Evolutionary conservation across 1,140 invertebrate species (phyloP), one percentile per base, ranked within the genome.

Genomic region (Zaprionus lachaisei): DNA sequence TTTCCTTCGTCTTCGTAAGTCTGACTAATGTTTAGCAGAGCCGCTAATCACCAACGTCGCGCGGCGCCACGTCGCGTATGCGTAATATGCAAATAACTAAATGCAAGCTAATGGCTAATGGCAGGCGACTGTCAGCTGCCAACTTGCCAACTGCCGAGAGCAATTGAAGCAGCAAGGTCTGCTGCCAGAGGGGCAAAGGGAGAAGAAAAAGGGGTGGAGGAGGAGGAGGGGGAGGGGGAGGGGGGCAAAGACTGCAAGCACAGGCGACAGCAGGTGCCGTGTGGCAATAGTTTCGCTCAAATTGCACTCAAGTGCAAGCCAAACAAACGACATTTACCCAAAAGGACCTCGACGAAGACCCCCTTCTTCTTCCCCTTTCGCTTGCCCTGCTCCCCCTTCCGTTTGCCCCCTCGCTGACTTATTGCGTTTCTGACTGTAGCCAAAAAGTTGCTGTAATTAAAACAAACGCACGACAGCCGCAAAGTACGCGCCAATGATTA

Each of bases 41-140:
- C 26, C 47, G n/a, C 28, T 63, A 44, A 57, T 67, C 56, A 31
- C 14, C 47, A 51, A 11, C 47, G 47, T 20, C 20, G 47, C 20
- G 20, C 47, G 20, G 61, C 37, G 15, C 51, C 62, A 65, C 83
- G 47, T 55, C 56, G 73, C 73, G 77, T 83, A 74, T 87, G 72
- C 80, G 73, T 79, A 81, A 84, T 89, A 87, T 89, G 83, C 85
- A 87, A 89, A 89, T 87, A 77, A 65, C 54, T 67, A 76, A 76
- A 67, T 67, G 69, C 51, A 55, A 44, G 63, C 75, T 77, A 61
- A 73, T 74, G 72, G 66, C 66, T 57, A 41, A 63, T 41, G 67
- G 51, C 67, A 64, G 72, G 41, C 38, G 41, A 77, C 60, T 67
- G 74, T 61, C 68, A 63, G 22, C 44, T 54, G 58, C 28, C 57